phyloP scores from a whole-genome alignment of 2,797 vertebrate genomes.

The Fringilla coelebs region DNA sequence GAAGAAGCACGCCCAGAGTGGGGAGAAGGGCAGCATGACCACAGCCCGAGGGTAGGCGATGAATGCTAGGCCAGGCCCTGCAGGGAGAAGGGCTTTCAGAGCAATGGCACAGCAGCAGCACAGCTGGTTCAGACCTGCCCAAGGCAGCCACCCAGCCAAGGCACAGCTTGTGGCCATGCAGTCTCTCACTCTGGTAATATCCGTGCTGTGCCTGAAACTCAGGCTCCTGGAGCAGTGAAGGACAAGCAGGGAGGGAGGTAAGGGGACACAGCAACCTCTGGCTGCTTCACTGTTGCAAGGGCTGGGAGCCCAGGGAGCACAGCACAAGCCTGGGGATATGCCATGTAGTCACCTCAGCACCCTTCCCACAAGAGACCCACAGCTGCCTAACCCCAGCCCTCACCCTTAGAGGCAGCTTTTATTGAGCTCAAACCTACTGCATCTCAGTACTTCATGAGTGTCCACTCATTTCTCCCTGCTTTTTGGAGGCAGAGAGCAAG shows the following conservation, averaged over 20 bases:
- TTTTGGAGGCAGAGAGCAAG: neutral
- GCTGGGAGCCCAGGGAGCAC: neutral
- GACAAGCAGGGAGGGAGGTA: neutral
- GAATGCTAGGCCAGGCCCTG: conserved; percentile 93
- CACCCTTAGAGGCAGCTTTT: neutral
- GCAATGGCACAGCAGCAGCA: neutral
- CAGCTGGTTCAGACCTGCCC: neutral
- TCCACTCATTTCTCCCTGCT: neutral
- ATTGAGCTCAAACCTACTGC: neutral
- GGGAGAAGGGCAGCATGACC: conserved; percentile 95
- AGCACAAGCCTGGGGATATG: neutral
- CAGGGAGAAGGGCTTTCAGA: conserved; percentile 13
- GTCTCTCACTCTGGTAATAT: neutral
- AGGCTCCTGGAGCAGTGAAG: neutral
- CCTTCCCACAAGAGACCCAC: neutral
- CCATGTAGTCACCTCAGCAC: neutral
- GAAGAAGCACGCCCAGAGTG: conserved; percentile 95
- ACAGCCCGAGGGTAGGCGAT: conserved; percentile 95
- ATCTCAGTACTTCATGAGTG: neutral
- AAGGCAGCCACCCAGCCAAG: neutral
- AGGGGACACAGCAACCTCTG: neutral
- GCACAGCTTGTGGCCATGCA: neutral
- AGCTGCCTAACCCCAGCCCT: neutral
- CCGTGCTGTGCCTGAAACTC: neutral
- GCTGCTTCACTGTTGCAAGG: accelerated